Percentiles rank a stretch among this genome's conserved stretches.
Evolutionary conservation across 1,140 invertebrate species (phyloP).

Genomic region (Periplaneta americana): DNA sequence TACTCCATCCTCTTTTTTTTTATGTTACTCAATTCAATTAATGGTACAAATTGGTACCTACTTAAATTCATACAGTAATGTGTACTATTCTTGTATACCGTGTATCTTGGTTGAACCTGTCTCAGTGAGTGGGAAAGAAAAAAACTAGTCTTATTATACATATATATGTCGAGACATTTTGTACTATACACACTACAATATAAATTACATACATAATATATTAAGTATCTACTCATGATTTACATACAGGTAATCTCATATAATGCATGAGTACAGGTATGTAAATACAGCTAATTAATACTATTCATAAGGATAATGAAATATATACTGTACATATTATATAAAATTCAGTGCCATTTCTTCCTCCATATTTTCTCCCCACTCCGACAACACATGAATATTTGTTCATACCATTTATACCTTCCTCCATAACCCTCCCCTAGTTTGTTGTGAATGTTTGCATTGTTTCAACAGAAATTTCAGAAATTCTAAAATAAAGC

Average conservation of each 20-base stretch:
- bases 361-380: not conserved
- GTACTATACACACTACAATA: not conserved
- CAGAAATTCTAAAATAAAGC: not conserved
- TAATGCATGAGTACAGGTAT: not conserved
- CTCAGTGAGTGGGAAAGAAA: not conserved
- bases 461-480: not conserved
- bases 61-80: not conserved
- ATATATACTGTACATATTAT: not conserved
- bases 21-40: not conserved
- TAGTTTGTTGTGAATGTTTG: not conserved
- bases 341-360: not conserved
- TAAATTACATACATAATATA: not conserved
- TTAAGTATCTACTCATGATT: not conserved
- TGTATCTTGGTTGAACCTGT: not conserved
- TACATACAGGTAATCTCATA: not conserved
- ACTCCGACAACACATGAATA: not conserved
- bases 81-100: not conserved
- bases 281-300: not conserved
- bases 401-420: not conserved
- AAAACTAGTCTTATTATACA: not conserved
- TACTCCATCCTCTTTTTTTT: not conserved
- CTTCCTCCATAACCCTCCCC: not conserved
- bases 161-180: not conserved
- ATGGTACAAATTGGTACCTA: not conserved
- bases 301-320: not conserved